Percentiles rank a stretch among this genome's conserved stretches.
These are phyloP conservation scores for Nannoperca australis DNA, from an alignment of 2,797 vertebrate genomes.

Conservation along the genomic window DNA sequence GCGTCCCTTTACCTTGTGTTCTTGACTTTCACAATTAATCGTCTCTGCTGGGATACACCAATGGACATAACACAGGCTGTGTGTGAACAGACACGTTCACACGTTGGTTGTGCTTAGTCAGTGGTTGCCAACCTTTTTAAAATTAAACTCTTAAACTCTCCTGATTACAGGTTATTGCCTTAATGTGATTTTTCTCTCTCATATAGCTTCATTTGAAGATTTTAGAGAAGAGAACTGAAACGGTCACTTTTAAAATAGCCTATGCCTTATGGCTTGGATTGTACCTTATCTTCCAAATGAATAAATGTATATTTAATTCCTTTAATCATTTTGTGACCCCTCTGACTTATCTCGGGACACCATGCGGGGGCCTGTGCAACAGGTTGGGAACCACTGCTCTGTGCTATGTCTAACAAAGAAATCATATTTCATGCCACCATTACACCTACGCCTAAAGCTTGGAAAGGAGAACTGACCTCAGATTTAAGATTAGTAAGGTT, in stretches of 20 bases:
- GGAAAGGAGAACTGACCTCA: not conserved
- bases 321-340: not conserved
- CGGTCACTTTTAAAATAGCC: not conserved
- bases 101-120: not conserved
- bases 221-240: not conserved
- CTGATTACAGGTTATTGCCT: not conserved
- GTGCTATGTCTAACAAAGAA: not conserved
- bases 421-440: not conserved
- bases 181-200: not conserved
- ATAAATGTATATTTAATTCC: not conserved
- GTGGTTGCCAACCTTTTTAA: not conserved
- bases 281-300: not conserved
- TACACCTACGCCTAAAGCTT: not conserved
- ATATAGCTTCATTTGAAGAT: not conserved
- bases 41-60: not conserved
- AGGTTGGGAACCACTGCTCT: not conserved
- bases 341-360: not conserved
- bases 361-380: not conserved
- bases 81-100: conserved; percentile 2
- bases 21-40: conserved; percentile 9
- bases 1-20: conserved; percentile 20
- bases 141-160: not conserved
- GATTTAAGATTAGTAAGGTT: not conserved
- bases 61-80: not conserved
- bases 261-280: not conserved